Conservation (phyloP, 1,140 invertebrate species). For the Brachionus asplanchnoidis region DNA sequence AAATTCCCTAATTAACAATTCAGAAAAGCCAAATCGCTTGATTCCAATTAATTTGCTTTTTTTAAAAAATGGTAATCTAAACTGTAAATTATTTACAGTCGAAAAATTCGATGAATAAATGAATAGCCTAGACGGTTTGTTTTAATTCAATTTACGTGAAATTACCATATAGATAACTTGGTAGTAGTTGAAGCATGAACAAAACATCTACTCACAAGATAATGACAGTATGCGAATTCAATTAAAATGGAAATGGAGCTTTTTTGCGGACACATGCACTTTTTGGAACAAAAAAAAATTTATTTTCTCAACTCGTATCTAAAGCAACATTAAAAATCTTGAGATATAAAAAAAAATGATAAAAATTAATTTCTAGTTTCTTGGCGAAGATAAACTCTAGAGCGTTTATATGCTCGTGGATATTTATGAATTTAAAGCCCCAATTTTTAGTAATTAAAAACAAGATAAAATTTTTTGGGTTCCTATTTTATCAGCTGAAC, state of each 20-base stretch:
- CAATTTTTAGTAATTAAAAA: conserved; percentile 17
- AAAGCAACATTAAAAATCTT: not conserved
- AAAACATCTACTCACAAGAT: not conserved
- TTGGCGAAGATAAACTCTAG: conserved; percentile 16
- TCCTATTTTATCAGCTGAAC: conserved; percentile 27
- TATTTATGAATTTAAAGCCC: conserved; percentile 11
- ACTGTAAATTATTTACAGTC: conserved; percentile 25
- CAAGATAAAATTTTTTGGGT: not conserved
- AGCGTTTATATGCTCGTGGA: not conserved
- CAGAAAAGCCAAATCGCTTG: conserved; percentile 12
- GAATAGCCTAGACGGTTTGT: conserved; percentile 15
- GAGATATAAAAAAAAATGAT: conserved; percentile 5
- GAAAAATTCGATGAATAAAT: conserved; percentile 22
- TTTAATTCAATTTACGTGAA: conserved; percentile 13
- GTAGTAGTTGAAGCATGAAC: not conserved
- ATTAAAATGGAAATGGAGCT: not conserved
- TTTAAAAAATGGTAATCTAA: not conserved
- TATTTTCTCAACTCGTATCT: not conserved
- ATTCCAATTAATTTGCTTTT: not conserved
- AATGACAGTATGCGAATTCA: not conserved
- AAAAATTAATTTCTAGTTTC: conserved; percentile 16
- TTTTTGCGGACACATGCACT: not conserved
- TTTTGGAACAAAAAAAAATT: not conserved
- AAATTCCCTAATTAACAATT: conserved; percentile 9
- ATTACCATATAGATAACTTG: conserved; percentile 13